phyloP scores from a whole-genome alignment of 2,888 invertebrate species.

The Hoplodrina blanda region DNA sequence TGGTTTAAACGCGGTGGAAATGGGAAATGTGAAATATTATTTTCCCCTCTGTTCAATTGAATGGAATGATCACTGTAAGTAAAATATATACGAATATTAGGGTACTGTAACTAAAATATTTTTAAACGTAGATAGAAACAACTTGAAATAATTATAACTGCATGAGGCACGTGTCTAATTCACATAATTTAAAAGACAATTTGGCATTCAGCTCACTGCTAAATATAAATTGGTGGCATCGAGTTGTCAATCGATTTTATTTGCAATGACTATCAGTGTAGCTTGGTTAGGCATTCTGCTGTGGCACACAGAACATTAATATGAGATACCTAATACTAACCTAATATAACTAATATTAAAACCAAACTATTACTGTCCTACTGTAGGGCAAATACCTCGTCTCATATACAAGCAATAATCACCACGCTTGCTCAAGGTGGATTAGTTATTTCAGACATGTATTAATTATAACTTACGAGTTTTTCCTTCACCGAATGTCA shows the following conservation, averaged over 20 bases:
- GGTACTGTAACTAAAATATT: background rate
- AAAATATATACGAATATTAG: background rate
- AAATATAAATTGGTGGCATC: constrained; percentile 25
- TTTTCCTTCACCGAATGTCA: background rate
- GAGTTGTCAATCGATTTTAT: constrained; percentile 18
- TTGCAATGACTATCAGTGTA: background rate
- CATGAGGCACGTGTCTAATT: constrained; percentile 8
- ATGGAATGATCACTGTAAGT: background rate
- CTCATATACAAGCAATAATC: background rate
- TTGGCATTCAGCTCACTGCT: constrained; percentile 39
- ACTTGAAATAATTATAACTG: constrained; percentile 9
- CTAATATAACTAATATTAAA: background rate
- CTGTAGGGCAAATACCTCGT: no score
- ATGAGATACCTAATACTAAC: background rate
- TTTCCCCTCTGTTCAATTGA: background rate
- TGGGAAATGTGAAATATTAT: constrained; percentile 8
- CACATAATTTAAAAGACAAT: constrained; percentile 2
- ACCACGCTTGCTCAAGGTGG: background rate
- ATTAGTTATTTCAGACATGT: background rate
- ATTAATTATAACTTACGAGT: background rate
- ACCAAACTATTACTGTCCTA: no score
- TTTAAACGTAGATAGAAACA: background rate
- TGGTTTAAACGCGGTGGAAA: constrained; percentile 18
- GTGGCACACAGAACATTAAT: background rate
- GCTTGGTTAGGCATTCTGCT: background rate